phyloP scores from a whole-genome alignment of 1,140 invertebrate species.

The Temnothorax nylanderi region DNA sequence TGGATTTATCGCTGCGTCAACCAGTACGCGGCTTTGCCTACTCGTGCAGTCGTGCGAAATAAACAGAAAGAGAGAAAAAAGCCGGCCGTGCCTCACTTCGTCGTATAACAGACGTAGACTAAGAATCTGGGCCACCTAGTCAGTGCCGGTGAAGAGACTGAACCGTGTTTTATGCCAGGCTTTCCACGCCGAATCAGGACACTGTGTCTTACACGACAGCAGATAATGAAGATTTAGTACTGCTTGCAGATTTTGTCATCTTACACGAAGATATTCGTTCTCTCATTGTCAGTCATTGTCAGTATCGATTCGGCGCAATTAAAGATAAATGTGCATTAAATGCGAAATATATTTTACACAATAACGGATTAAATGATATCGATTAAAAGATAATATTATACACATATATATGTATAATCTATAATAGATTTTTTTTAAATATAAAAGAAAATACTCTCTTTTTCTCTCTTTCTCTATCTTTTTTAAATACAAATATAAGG shows the following conservation, averaged over 20 bases:
- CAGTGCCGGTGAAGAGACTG: constrained; percentile 4
- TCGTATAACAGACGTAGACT: constrained; percentile 29
- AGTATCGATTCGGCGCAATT: background rate
- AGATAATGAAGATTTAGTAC: constrained; percentile 26
- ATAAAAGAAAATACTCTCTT: too few species aligned
- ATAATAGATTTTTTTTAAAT: too few species aligned
- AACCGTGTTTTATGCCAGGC: constrained; percentile 39
- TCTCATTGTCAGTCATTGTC: background rate
- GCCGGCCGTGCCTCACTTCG: background rate
- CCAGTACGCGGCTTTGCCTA: constrained; percentile 21
- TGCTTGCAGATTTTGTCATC: constrained; percentile 1
- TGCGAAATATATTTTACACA: background rate
- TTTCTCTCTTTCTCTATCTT: background rate
- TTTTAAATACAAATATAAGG: background rate
- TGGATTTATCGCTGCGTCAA: constrained; percentile 59
- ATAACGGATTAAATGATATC: background rate
- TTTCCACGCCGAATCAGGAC: constrained; percentile 30
- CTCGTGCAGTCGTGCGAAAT: constrained; percentile 38
- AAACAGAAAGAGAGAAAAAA: background rate
- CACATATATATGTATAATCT: too few species aligned
- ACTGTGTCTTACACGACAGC: background rate
- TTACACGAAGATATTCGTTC: background rate
- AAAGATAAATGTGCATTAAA: background rate
- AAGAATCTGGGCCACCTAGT: constrained; percentile 45
- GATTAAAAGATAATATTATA: background rate